Base-by-base conservation (phyloP, 2,888 invertebrate genomes). In the Trachelus troglodyta region DNA sequence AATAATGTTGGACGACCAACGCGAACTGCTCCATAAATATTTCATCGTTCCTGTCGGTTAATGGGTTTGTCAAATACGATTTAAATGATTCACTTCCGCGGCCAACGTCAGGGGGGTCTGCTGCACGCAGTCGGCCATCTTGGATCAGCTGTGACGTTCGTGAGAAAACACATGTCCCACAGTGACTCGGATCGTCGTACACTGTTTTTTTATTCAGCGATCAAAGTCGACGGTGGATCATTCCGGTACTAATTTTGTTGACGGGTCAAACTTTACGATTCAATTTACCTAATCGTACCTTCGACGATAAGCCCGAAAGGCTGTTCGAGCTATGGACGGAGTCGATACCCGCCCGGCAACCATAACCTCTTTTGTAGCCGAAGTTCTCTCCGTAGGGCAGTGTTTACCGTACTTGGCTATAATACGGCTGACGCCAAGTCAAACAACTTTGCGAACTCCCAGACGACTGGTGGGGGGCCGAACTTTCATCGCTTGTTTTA, bases 21-120 rank as follows among this genome's bases (percentile, higher is more conserved):
- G 56, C 23, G 23, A 23, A 56, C 9, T 2, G 23, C 23, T 31
- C 71, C 3, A 71, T 71, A 4, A 33, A 71, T 71, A 71, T 71
- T 33, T 23, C 31, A 6, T 11, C 15, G 71, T 71, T 71, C 71
- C n/a, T 76, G 73, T 78, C 75, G 69, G 77, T 73, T 81, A 75
- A 77, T 76, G 74, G 74, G 69, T 79, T 74, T 35, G 73, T 83
- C 79, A 75, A 79, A 82, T 82, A 77, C 81, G 81, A 78, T 84
- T 83, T 79, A 85, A 86, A 85, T 80, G 83, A 85, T 87, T 83
- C 83, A 83, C 86, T 86, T 86, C 87, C 86, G 84, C 75, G 81
- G 82, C 80, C 80, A 78, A 56, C 78, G 75, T 79, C 82, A 75
- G 80, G 84, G 83, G 83, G 33, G 15, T 31, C 31, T 31, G 31